These are phyloP conservation scores for Stenolophus ochropezus DNA, from an alignment of 2,888 invertebrate genomes.

Conservation along the genomic window DNA sequence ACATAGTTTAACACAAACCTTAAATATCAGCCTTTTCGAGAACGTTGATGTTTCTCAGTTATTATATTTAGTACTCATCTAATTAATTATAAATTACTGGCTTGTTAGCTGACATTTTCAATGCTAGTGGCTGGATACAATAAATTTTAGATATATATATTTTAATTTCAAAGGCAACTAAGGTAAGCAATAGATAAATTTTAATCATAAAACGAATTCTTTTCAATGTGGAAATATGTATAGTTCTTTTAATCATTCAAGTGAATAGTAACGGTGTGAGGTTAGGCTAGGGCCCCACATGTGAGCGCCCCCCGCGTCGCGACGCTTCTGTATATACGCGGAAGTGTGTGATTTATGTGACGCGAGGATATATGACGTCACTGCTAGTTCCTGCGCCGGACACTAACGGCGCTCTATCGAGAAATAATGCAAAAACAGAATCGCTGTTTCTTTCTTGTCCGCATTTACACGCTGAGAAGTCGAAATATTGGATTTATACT, in stretches of 20 bases:
- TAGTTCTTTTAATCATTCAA: not conserved
- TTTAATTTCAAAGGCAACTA: too few species aligned
- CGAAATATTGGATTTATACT: not conserved
- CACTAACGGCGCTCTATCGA: constrained; percentile 66
- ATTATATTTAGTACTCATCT: too few species aligned
- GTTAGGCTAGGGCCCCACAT: not conserved
- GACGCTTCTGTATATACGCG: constrained; percentile 58
- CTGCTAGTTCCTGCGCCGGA: constrained; percentile 67
- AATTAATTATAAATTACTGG: too few species aligned
- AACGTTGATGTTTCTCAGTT: too few species aligned
- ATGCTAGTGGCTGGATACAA: too few species aligned
- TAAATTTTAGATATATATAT: too few species aligned
- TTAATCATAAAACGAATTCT: too few species aligned
- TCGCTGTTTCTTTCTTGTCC: constrained; percentile 63
- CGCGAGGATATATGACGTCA: constrained; percentile 67
- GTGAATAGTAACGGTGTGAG: not conserved
- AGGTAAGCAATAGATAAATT: too few species aligned
- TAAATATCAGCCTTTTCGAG: too few species aligned
- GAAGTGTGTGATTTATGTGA: constrained; percentile 69
- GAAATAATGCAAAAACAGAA: constrained; percentile 67
- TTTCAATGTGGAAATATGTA: too few species aligned
- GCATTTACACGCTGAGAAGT: not conserved
- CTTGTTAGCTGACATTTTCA: too few species aligned
- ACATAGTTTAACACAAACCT: too few species aligned
- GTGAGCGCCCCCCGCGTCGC: not conserved